Base-by-base conservation (phyloP, 1,140 invertebrate species). In the Mercenaria mercenaria region DNA sequence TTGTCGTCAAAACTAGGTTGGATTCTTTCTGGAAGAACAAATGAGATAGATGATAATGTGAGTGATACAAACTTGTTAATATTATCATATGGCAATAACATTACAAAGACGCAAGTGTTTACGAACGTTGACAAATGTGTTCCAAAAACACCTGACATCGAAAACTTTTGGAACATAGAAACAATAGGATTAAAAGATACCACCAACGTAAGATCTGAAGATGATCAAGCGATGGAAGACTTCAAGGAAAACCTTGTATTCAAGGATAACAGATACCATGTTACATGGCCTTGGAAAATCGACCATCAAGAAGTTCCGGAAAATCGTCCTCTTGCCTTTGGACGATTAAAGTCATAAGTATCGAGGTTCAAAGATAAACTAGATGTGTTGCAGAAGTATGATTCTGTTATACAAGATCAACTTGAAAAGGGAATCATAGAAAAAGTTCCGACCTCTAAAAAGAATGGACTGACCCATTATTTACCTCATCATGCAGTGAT, bases 11-110 rank as follows among this genome's bases (percentile, higher is more conserved):
- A 47, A 47, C 43, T 47, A 8, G 43, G 43, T 47, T 6, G 43
- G 43, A 47, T 47, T 47, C 15, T 47, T 47, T 47, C 43, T 8
- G 43, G 43, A 15, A 47, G 43, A 47, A 47, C 43, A 47, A 47
- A 47, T 47, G 15, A 47, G 15, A 47, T 47, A 6, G 43, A 47
- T 8, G 15, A 8, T 47, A 47, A 15, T 47, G 43, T 47, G 6
- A 47, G 6, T 47, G 43, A 47, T 47, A 15, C 43, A 8, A 47
- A 47, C 15, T 8, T 47, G 15, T 15, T 47, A 8, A 77, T 86
- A 43, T 41, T 86, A 34, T 72, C 83, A 47, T 67, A 90, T 76
- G 82, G 89, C 39, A 37, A 56, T 26, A 64, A 61, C 69, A 41
- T 86, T 26, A 8, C 37, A 47, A 43, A 79, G 43, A 47, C 76